Evolutionary conservation across 2,797 vertebrate genomes (phyloP), one percentile per base, ranked within the genome.

Genomic region (Pelodytes ibericus): DNA sequence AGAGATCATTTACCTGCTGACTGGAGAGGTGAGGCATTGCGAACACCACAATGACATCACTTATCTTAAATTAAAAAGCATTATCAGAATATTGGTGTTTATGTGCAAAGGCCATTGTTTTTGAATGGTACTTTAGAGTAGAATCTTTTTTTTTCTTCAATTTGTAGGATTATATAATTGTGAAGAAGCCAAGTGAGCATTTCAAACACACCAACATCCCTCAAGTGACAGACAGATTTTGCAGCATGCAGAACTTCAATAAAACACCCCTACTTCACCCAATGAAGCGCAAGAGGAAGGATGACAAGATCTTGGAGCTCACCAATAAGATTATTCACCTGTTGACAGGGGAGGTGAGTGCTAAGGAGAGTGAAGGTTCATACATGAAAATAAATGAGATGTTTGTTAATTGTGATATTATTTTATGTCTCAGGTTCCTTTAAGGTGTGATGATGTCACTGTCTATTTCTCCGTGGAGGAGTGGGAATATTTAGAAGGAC

Each of bases 21-120:
- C 61, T 26, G 71, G 71, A 65, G 61, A 56, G 71, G 71, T 73
- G 60, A 73, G 71, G 58, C 33, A 6, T 36, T 36, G 11, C 33
- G 5, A n/a, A 36, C 33, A 36, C 5, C 11, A 1, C 33, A 36
- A 36, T 6, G 0, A 1, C 5, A 36, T 36, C 33, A 36, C 33
- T 36, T 0, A 36, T 36, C 5, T 36, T 36, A 5, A 6, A 36
- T 11, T 36, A 1, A 1, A 5, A 6, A 36, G n/a, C 33, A 36
- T 6, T 11, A 36, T 36, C 5, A 11, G 5, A 36, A 5, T 6
- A 6, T 36, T 11, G 11, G 33, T 6, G 33, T 11, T 36, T 1
- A 36, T 6, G 2, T 36, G 33, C 33, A 36, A 11, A 36, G 11
- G 5, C 5, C 11, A 36, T 11, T 36, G 33, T 11, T 36, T 36